A percentile compares a stretch with the other conserved stretches of the same genome.
phyloP scores from a whole-genome alignment of 1,140 invertebrate species.

The Drosophila watanabei region DNA sequence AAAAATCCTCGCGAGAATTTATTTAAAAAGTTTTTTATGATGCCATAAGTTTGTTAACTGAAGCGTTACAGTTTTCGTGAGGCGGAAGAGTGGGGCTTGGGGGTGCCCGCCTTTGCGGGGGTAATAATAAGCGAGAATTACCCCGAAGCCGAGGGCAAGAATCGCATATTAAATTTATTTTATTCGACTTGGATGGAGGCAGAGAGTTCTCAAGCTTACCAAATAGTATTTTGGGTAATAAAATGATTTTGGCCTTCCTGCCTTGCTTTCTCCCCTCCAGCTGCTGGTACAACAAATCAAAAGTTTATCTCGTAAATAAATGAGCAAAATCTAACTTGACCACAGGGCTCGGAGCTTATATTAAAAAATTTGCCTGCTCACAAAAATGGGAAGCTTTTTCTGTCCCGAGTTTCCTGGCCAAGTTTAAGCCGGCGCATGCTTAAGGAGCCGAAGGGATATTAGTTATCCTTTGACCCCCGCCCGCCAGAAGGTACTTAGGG shows the following conservation, averaged over 20 bases:
- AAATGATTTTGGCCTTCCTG: constrained; percentile 48
- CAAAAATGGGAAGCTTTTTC: constrained; percentile 5
- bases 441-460: constrained; percentile 34
- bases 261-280: constrained; percentile 11
- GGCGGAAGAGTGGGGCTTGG: background rate
- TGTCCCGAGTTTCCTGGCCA: constrained; percentile 7
- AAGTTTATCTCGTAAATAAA: constrained; percentile 82
- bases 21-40: constrained; percentile 68
- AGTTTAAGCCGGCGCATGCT: constrained; percentile 23
- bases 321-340: constrained; percentile 63
- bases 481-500: constrained; percentile 28
- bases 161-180: constrained; percentile 68
- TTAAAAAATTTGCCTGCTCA: constrained; percentile 37
- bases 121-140: constrained; percentile 58
- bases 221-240: constrained; percentile 73
- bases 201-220: constrained; percentile 29
- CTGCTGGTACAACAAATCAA: constrained; percentile 72
- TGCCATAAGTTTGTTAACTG: constrained; percentile 69
- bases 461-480: constrained; percentile 33
- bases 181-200: constrained; percentile 30
- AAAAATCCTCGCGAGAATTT: constrained; percentile 61
- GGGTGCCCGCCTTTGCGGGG: background rate
- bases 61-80: constrained; percentile 64
- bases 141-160: constrained; percentile 54
- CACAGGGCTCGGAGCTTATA: constrained; percentile 27